Percentiles rank a stretch among this genome's conserved stretches.
These are phyloP conservation scores for Nemotelus pantherinus DNA, from an alignment of 2,888 invertebrate species.

Conservation along the genomic window DNA sequence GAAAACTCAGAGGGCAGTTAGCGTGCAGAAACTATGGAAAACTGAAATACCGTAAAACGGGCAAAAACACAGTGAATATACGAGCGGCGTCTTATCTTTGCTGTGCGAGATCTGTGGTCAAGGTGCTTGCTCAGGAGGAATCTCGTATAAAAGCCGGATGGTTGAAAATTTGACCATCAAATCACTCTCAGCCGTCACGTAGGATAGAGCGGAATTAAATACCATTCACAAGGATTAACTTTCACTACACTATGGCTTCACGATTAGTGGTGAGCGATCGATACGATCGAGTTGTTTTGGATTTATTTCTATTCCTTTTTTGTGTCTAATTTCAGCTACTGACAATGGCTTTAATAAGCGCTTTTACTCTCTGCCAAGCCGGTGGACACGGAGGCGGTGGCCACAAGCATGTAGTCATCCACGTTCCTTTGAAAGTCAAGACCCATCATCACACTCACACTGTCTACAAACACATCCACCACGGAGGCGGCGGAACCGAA, in stretches of 20 bases:
- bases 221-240: conserved; percentile 43
- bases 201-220: conserved; percentile 31
- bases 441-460: conserved; percentile 82
- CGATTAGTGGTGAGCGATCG: conserved; percentile 67
- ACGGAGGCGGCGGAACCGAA: conserved; percentile 67
- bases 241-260: conserved; percentile 63
- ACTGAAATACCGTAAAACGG: background rate
- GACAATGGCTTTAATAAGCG: conserved; percentile 63
- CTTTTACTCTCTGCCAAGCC: conserved; percentile 64
- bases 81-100: conserved; percentile 26
- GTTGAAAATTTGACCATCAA: conserved; percentile 62
- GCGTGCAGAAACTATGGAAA: conserved; percentile 43
- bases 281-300: background rate
- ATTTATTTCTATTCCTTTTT: conserved; percentile 32
- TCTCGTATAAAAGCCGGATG: conserved; percentile 49
- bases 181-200: conserved; percentile 36
- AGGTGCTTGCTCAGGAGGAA: conserved; percentile 49
- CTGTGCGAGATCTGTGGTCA: conserved; percentile 39
- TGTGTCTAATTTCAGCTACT: conserved; percentile 46
- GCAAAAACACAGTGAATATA: conserved; percentile 10
- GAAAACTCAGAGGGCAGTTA: background rate
- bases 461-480: conserved; percentile 77
- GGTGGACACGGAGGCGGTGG: conserved; percentile 68
- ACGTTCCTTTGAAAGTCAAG: conserved; percentile 81
- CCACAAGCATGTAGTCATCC: conserved; percentile 79